Evolutionary conservation across 2,888 invertebrate species (phyloP).

Genomic region (Phengaris alcon): DNA sequence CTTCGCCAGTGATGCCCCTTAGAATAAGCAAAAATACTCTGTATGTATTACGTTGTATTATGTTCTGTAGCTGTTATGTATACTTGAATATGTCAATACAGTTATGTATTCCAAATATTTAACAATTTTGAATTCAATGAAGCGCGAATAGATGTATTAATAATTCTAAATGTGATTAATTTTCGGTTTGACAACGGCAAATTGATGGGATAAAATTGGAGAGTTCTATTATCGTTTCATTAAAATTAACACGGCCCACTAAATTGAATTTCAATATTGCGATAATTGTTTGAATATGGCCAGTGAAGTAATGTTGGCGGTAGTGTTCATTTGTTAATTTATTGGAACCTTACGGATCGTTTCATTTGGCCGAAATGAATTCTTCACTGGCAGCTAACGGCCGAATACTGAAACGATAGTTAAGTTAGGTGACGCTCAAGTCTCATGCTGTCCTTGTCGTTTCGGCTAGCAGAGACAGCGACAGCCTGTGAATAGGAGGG

Average conservation of each 20-base stretch:
- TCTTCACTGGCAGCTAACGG: too few relatives aligned
- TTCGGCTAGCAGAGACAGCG: too few relatives aligned
- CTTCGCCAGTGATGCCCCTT: too few relatives aligned
- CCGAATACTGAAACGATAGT: too few relatives aligned
- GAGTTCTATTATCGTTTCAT: constrained; percentile 8
- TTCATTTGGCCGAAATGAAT: not conserved
- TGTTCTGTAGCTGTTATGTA: too few relatives aligned
- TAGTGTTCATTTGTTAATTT: constrained; percentile 13
- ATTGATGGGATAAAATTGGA: constrained; percentile 17
- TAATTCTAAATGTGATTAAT: constrained; percentile 11
- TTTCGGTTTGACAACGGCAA: constrained; percentile 10
- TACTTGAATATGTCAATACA: not conserved
- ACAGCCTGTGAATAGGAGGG: too few relatives aligned
- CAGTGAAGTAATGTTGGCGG: constrained; percentile 4
- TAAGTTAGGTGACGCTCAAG: too few relatives aligned
- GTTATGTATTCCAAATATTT: not conserved
- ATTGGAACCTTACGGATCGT: not conserved
- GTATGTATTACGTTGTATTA: too few relatives aligned
- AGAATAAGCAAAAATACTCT: too few relatives aligned
- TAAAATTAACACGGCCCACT: constrained; percentile 5
- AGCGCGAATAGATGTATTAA: not conserved
- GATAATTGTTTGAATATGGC: constrained; percentile 15
- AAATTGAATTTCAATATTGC: constrained; percentile 15
- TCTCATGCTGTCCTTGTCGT: too few relatives aligned
- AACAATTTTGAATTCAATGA: not conserved